phyloP scores from a whole-genome alignment of 2,888 invertebrate genomes.

The Masnerella sp. region DNA sequence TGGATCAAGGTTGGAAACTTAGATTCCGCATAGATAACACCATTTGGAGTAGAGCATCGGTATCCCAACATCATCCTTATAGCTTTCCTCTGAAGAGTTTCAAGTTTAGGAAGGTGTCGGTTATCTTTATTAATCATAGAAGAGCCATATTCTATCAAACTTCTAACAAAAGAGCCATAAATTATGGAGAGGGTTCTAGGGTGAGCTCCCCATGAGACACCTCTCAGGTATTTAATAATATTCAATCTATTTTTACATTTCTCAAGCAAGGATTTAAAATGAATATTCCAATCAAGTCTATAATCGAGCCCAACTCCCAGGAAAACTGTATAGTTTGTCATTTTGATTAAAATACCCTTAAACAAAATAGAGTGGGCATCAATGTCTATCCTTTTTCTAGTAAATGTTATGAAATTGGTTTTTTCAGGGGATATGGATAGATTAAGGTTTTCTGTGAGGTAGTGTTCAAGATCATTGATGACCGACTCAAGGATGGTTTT shows the following conservation, averaged over 20 bases:
- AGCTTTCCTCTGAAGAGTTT: not conserved
- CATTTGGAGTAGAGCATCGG: slow-evolving; percentile 16
- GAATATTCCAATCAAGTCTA: slow-evolving; percentile 22
- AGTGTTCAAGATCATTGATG: not conserved
- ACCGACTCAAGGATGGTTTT: not conserved
- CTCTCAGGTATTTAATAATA: slow-evolving; percentile 36
- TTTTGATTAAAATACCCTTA: not conserved
- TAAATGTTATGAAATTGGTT: not conserved
- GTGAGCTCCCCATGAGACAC: slow-evolving; percentile 44
- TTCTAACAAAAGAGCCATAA: slow-evolving; percentile 27
- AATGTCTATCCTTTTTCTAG: slow-evolving; percentile 1
- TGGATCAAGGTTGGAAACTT: not conserved
- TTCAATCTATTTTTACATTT: slow-evolving; percentile 20
- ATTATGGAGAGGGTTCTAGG: slow-evolving; percentile 10
- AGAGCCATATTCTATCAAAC: slow-evolving; percentile 24
- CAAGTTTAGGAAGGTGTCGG: not conserved
- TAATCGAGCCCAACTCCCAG: slow-evolving; percentile 2
- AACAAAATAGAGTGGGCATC: not conserved
- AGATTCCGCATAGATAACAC: slow-evolving; percentile 15
- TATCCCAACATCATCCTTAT: slow-evolving; percentile 5
- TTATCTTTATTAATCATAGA: not conserved
- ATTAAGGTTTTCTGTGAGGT: not conserved
- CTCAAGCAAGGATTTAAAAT: not conserved
- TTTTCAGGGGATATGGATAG: not conserved
- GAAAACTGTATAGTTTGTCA: not conserved